Conservation (phyloP, 2,797 vertebrate species). For the Sebastolobus altivelis region DNA sequence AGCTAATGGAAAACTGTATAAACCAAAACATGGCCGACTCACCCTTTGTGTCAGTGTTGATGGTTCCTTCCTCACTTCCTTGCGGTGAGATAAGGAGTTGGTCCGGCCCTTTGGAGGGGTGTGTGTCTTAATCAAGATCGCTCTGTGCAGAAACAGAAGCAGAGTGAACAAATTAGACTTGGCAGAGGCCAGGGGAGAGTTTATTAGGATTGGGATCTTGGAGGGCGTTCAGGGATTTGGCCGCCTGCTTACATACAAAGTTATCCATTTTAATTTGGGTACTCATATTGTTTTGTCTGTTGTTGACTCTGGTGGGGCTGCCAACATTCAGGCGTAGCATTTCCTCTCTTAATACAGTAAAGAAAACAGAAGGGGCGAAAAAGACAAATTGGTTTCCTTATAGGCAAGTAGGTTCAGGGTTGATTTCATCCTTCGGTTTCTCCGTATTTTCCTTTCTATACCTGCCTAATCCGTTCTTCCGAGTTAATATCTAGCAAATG, state of each 20-base stretch:
- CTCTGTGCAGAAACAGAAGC: conserved; percentile 62
- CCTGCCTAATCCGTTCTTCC: conserved; percentile 34
- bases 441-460: conserved; percentile 33
- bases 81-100: conserved; percentile 69
- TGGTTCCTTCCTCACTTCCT: conserved; percentile 75
- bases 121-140: conserved; percentile 76
- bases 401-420: conserved; percentile 18
- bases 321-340: conserved; percentile 24
- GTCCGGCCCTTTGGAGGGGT: conserved; percentile 61
- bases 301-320: conserved; percentile 48
- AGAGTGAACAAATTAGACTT: conserved; percentile 67
- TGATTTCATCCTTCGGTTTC: conserved; percentile 22
- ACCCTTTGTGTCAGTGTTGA: conserved; percentile 64
- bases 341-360: conserved; percentile 29
- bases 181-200: conserved; percentile 55
- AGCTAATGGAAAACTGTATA: conserved; percentile 48
- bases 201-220: conserved; percentile 68
- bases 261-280: conserved; percentile 46
- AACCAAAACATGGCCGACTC: conserved; percentile 62
- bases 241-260: conserved; percentile 46
- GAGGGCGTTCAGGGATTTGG: conserved; percentile 49
- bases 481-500: conserved; percentile 54
- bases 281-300: conserved; percentile 65
- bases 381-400: conserved; percentile 18
- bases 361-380: neutral